Evolutionary conservation across 2,113 vertebrate species (phyloP), one percentile per base, ranked within the genome.

Genomic region (Pipra filicauda): DNA sequence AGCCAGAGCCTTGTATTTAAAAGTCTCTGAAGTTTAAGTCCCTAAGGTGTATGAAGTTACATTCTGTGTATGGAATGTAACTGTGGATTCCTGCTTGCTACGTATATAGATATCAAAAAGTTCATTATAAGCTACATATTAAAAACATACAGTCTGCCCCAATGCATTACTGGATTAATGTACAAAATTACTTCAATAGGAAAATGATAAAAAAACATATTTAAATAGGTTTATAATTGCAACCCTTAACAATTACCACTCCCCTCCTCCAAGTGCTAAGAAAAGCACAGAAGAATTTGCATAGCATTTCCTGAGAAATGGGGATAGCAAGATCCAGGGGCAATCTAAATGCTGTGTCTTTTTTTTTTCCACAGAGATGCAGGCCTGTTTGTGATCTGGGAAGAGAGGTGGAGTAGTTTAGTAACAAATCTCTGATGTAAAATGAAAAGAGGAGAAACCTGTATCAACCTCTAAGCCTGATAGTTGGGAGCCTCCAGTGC

Each of bases 41-140:
- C 95, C 93, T 79, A 93, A 97, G 94, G 95, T 86, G 81, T 95
- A 96, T 90, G 80, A 78, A 91, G 85, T 91, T 90, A 88, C 65
- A 80, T 46, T 95, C 88, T 66, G 20, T 15, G 64, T 18, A 76
- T 58, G 96, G 95, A 97, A 97, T 33, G 58, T 67, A 93, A 95
- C 70, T 39, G 65, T 54, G 46, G 91, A 87, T 82, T 86, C 88
- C n/a, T 89, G 78, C 65, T 79, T 77, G 91, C 88, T 92, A 28
- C 2, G 2, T 71, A 84, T 49, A 66, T 54, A 91, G 87, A 74
- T 85, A 92, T 62, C 39, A 75, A 49, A 58, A 88, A 93, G 83
- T 89, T 91, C 84, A 93, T 77, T 18, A 35, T 81, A 88, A 92
- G 7, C 52, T 39, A 80, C 76, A 39, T 1, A 11, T 52, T 93